Evolutionary conservation across 64 coral and sea anemone species (phyloP).

Genomic region (Pachyseris speciosa): DNA sequence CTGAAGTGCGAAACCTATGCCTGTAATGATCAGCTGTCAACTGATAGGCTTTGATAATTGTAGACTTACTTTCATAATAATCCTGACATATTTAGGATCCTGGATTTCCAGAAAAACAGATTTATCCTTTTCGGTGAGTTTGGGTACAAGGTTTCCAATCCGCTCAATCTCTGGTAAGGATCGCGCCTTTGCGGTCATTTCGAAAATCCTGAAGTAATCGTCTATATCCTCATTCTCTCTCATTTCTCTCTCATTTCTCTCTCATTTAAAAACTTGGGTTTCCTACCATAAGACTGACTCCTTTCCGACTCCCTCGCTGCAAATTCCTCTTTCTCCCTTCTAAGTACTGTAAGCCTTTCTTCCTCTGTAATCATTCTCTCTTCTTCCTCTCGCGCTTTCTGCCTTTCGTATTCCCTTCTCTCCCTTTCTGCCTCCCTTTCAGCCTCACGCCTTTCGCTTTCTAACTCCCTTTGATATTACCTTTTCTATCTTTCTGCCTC

Average conservation of each 20-base stretch:
- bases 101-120: slow-evolving; percentile 62
- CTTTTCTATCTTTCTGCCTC: no score
- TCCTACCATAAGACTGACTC: not conserved
- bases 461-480: no score
- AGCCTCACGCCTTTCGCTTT: no score
- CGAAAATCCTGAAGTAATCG: slow-evolving; percentile 53
- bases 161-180: slow-evolving; percentile 35
- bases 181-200: slow-evolving; percentile 59
- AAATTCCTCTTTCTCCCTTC: slow-evolving; percentile 39
- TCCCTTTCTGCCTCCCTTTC: not conserved
- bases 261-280: slow-evolving; percentile 30
- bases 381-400: slow-evolving; percentile 18
- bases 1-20: slow-evolving; percentile 45
- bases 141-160: slow-evolving; percentile 63
- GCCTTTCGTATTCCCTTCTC: not conserved
- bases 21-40: slow-evolving; percentile 38
- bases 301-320: not conserved
- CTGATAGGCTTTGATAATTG: slow-evolving; percentile 53
- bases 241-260: slow-evolving; percentile 36
- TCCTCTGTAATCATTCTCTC: slow-evolving; percentile 1
- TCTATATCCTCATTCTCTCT: slow-evolving; percentile 61
- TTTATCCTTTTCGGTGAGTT: slow-evolving; percentile 62
- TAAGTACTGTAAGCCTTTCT: not conserved
- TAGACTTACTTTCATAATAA: slow-evolving; percentile 39
- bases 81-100: slow-evolving; percentile 12